phyloP scores from a whole-genome alignment of 2,888 invertebrate species.

The Allophyes oxyacanthae region DNA sequence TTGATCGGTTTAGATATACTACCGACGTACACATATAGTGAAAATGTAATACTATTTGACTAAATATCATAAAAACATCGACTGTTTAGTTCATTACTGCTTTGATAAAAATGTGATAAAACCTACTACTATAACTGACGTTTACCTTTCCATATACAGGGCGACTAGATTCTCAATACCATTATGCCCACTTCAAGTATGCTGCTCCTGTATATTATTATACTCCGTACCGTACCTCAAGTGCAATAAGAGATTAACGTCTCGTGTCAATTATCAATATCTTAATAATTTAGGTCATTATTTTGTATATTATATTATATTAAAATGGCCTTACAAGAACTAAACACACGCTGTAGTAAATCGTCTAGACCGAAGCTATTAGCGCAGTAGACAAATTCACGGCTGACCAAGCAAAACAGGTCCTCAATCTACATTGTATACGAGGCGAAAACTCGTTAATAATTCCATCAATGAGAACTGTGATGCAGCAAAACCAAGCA shows the following conservation, averaged over 20 bases:
- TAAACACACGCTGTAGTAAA: slow-evolving; percentile 35
- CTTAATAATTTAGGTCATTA: slow-evolving; percentile 14
- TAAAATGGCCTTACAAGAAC: slow-evolving; percentile 31
- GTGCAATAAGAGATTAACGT: slow-evolving; percentile 2
- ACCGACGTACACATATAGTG: slow-evolving; percentile 34
- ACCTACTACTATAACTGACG: slow-evolving; percentile 12
- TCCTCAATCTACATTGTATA: neutral
- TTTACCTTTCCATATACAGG: slow-evolving; percentile 25
- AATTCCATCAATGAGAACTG: neutral
- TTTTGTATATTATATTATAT: neutral
- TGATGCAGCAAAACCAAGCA: slow-evolving; percentile 8
- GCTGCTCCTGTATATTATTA: slow-evolving; percentile 22
- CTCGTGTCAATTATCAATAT: slow-evolving; percentile 13
- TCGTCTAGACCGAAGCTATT: slow-evolving; percentile 9
- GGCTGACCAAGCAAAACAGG: slow-evolving; percentile 8
- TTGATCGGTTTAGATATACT: slow-evolving; percentile 36
- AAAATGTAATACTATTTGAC: slow-evolving; percentile 43
- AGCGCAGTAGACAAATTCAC: slow-evolving; percentile 11
- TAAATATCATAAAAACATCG: slow-evolving; percentile 38
- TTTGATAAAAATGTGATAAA: slow-evolving; percentile 20
- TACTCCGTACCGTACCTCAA: slow-evolving; percentile 1
- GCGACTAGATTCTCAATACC: slow-evolving; percentile 23
- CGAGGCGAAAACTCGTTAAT: no score
- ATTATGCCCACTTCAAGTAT: slow-evolving; percentile 6
- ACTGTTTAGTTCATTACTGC: slow-evolving; percentile 24